These are phyloP conservation scores for Hafferia zeledoni DNA, from an alignment of 2,797 vertebrate species.

Conservation along the genomic window DNA sequence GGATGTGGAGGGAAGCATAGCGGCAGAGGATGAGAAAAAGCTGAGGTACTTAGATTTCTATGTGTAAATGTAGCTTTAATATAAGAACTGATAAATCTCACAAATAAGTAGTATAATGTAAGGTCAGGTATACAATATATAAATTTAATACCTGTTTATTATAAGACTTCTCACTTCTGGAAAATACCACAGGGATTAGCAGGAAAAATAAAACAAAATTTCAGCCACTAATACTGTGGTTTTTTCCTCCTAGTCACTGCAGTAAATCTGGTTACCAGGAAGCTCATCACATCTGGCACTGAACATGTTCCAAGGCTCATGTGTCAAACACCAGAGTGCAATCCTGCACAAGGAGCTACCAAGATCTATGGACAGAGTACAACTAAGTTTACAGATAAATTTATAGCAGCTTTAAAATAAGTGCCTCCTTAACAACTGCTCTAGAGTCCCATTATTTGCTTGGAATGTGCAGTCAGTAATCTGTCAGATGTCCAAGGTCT, in stretches of 20 bases:
- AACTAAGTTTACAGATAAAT: neutral
- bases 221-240: neutral
- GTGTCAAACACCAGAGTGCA: neutral
- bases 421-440: neutral
- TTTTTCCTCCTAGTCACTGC: neutral
- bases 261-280: neutral
- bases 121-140: neutral
- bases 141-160: neutral
- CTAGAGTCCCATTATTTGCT: neutral
- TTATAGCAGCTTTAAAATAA: neutral
- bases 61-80: neutral
- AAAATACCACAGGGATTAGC: neutral
- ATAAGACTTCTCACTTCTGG: neutral
- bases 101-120: neutral
- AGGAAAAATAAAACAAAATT: neutral
- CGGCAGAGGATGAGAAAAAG: neutral
- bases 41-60: neutral
- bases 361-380: neutral
- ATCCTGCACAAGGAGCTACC: neutral
- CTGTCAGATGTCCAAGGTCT: neutral
- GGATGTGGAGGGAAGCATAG: neutral
- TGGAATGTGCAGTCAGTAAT: neutral
- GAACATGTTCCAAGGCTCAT: neutral
- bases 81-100: neutral
- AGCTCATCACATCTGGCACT: neutral